phyloP scores from a whole-genome alignment of 2,888 invertebrate genomes.

The Rhodophaea formosa region DNA sequence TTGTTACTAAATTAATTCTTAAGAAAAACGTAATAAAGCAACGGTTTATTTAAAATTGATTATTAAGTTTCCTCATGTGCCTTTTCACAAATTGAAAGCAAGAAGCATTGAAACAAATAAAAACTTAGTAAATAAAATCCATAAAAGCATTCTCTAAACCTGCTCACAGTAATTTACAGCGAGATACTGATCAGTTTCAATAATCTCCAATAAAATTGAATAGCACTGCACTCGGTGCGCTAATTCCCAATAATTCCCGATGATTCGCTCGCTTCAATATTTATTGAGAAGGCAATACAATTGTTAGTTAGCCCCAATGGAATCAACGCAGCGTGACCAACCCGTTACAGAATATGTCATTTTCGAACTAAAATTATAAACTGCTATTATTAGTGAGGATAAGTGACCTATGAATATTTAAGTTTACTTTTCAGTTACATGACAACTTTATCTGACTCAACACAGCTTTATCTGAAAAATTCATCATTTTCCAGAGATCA shows the following conservation, averaged over 20 bases:
- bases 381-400: neutral
- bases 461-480: no score
- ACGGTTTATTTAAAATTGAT: no score
- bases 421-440: no score
- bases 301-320: neutral
- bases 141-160: neutral
- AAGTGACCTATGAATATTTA: no score
- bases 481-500: no score
- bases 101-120: neutral
- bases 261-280: constrained; percentile 3
- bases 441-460: no score
- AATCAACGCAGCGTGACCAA: constrained; percentile 6
- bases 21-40: no score
- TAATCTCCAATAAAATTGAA: constrained; percentile 18
- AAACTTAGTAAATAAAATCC: neutral
- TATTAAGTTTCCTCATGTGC: no score
- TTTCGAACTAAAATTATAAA: neutral
- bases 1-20: no score
- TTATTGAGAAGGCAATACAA: neutral
- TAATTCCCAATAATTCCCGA: constrained; percentile 14
- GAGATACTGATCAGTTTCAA: constrained; percentile 17
- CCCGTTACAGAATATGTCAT: neutral
- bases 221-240: constrained; percentile 4
- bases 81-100: no score
- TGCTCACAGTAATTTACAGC: constrained; percentile 1